A percentile compares a stretch with the other conserved stretches of the same genome.
Conservation (phyloP, 2,113 vertebrate species). For the Ahaetulla prasina region DNA sequence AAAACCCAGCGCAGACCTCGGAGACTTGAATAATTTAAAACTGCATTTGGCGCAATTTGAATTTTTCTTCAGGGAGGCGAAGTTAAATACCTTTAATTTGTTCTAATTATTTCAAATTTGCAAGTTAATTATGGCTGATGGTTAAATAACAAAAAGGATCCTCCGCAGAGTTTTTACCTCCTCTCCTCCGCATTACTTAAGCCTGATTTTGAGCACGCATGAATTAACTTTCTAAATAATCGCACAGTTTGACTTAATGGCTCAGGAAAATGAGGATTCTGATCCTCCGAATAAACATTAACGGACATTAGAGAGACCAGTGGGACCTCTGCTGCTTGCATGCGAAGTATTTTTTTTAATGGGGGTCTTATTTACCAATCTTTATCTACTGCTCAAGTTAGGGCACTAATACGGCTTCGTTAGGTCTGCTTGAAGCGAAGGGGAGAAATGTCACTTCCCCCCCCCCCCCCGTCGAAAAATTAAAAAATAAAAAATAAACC, state of each 20-base stretch:
- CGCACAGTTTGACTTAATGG: conserved; percentile 81
- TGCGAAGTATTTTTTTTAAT: conserved; percentile 78
- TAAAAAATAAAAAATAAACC: conserved; percentile 57
- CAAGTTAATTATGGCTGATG: conserved; percentile 86
- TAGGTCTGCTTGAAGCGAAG: conserved; percentile 63
- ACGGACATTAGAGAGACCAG: conserved; percentile 79
- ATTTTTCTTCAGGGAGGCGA: conserved; percentile 86
- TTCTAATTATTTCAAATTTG: conserved; percentile 89
- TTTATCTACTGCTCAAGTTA: conserved; percentile 75
- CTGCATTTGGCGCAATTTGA: conserved; percentile 83
- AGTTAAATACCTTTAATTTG: conserved; percentile 90
- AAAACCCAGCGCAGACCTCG: conserved; percentile 72
- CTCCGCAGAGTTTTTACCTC: conserved; percentile 81
- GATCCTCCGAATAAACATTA: conserved; percentile 80
- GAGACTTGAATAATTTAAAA: conserved; percentile 87
- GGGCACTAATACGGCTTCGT: conserved; percentile 67
- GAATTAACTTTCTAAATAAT: conserved; percentile 87
- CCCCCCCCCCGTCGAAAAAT: conserved; percentile 19
- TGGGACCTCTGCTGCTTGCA: conserved; percentile 78
- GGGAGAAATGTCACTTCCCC: conserved; percentile 61
- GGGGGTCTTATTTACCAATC: conserved; percentile 79
- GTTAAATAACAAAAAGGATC: conserved; percentile 86
- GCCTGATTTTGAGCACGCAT: conserved; percentile 81
- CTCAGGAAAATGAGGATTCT: conserved; percentile 79
- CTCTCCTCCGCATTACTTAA: conserved; percentile 81